Evolutionary conservation across 2,797 vertebrate species (phyloP), one percentile per base, ranked within the genome.

Genomic region (Clarias fuscus): DNA sequence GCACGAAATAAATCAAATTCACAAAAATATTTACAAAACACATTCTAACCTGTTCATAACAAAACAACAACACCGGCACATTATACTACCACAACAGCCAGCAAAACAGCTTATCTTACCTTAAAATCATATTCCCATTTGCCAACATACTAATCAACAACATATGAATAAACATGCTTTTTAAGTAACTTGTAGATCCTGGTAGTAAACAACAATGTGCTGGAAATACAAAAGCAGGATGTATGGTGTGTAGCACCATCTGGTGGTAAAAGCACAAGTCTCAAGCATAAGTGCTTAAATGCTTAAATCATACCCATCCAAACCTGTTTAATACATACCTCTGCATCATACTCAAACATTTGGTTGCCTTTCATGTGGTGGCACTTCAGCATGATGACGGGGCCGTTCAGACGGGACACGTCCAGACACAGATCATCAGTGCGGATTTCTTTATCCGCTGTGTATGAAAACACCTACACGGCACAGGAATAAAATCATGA

Each of bases 361-460:
- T 99, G 98, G 93, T 99, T 99, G 79, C 98, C 98, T 91, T 97
- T 96, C 98, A 99, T 98, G 92, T 99, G 98, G 91, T 99, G 98
- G 91, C 98, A 99, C 94, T 99, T 99, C 78, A 99, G 94, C 98
- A 99, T 99, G 85, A 97, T 93, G 11, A 99, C 95, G 0, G 98
- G 98, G 20, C 98, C 98, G 56, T 97, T 99, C 88, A 99, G 96
- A 83, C 98, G 96, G 2, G 98, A 98, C 75, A 99, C 98, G 68
- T 99, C 98, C 93, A 99, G 94, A 88, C 98, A 99, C 90, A 99
- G 94, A 89, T 99, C 98, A 14, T 99, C 98, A 0, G 98, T 99
- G 88, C 98, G 94, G 82, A 99, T 98, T 95, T 99, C 98, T 92
- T 98, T 99, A 92, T 99, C 98, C 0, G 98, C 98, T 0, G 98